phyloP scores from a whole-genome alignment of 2,888 invertebrate genomes.

The Ceraclea dissimilis region DNA sequence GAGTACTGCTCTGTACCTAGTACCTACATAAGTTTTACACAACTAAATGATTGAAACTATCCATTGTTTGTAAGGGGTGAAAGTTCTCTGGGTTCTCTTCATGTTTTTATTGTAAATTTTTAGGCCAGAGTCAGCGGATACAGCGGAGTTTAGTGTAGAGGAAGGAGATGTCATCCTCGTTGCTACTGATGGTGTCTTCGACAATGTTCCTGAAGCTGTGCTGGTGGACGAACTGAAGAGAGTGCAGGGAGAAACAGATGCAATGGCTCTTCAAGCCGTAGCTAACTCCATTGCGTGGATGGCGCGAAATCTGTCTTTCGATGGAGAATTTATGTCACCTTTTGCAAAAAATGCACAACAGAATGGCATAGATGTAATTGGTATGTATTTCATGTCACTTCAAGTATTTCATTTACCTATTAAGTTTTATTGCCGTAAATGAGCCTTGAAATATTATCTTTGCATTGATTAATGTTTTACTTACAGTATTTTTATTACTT shows the following conservation, averaged over 20 bases:
- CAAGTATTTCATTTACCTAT: no score
- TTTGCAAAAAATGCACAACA: conserved; percentile 89
- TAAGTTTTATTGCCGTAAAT: no score
- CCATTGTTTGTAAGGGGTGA: no score
- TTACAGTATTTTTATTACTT: no score
- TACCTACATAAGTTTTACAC: no score
- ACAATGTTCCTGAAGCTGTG: conserved; percentile 90
- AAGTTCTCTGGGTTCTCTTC: no score
- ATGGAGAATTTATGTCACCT: conserved; percentile 91
- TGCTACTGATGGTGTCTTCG: conserved; percentile 97
- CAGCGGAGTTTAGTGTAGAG: conserved; percentile 78
- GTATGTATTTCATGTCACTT: conserved; percentile 38
- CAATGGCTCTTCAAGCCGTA: conserved; percentile 74
- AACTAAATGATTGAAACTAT: no score
- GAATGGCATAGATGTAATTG: conserved; percentile 88
- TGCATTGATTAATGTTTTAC: no score
- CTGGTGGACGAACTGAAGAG: conserved; percentile 78
- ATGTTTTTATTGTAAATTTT: no score
- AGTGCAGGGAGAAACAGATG: conserved; percentile 60
- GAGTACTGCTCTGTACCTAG: no score
- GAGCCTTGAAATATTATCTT: no score
- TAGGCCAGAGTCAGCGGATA: conserved; percentile 87
- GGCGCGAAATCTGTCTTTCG: conserved; percentile 90
- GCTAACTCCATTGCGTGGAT: conserved; percentile 94
- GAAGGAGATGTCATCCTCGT: conserved; percentile 92